phyloP scores from a whole-genome alignment of 2,888 invertebrate genomes.

The Cheilosia urbana region DNA sequence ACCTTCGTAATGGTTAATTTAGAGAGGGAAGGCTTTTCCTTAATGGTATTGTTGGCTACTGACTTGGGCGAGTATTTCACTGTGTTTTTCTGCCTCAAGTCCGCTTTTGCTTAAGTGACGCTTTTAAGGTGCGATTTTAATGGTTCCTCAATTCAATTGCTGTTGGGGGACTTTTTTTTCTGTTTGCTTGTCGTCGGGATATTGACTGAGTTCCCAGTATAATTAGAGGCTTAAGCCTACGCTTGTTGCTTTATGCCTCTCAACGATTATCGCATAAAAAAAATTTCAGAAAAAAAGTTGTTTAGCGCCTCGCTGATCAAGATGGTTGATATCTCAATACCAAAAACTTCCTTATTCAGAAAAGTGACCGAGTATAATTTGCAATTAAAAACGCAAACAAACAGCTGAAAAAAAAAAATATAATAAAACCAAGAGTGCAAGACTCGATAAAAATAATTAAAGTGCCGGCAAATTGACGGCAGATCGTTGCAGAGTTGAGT shows the following conservation, averaged over 20 bases:
- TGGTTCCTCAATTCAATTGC: constrained; percentile 8
- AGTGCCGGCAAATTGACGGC: constrained; percentile 12
- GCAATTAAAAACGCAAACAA: constrained; percentile 20
- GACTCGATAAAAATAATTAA: constrained; percentile 33
- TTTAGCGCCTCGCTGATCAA: neutral
- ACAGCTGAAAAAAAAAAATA: neutral
- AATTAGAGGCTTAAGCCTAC: constrained; percentile 1
- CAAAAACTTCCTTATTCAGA: constrained; percentile 31
- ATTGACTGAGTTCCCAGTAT: neutral
- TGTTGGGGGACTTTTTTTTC: neutral
- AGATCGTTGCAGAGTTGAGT: constrained; percentile 18
- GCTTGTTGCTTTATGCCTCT: constrained; percentile 3
- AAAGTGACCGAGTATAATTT: constrained; percentile 22
- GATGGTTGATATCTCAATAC: constrained; percentile 30
- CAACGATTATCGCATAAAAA: neutral
- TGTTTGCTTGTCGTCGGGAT: neutral
- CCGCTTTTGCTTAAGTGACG: constrained; percentile 17
- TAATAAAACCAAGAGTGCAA: constrained; percentile 14
- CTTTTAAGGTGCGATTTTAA: constrained; percentile 35
- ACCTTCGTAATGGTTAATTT: constrained; percentile 49
- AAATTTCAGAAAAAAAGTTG: neutral
- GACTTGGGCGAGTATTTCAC: neutral
- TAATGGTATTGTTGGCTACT: constrained; percentile 24
- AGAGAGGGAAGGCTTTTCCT: constrained; percentile 6
- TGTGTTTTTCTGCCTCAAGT: neutral